Percentiles rank a stretch among this genome's conserved stretches.
phyloP scores from a whole-genome alignment of 2,888 invertebrate species.

The Meloe dianella region DNA sequence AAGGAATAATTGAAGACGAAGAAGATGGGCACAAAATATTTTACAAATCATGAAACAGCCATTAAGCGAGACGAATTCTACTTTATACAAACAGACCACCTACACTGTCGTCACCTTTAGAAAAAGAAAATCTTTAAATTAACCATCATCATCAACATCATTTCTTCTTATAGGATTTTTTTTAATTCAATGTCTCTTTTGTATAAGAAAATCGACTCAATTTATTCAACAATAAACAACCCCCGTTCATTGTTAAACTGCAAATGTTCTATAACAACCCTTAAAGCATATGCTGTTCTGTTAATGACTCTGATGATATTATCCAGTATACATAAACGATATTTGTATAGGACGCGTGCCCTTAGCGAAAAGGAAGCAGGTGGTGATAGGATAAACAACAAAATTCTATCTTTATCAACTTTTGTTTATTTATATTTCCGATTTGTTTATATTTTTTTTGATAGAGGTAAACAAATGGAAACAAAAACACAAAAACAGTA shows the following conservation, averaged over 20 bases:
- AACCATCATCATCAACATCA: conserved; percentile 34
- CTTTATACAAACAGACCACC: conserved; percentile 51
- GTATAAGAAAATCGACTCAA: background rate
- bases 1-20: background rate
- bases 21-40: conserved; percentile 36
- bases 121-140: conserved; percentile 44
- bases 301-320: background rate
- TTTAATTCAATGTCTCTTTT: conserved; percentile 1
- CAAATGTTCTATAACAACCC: background rate
- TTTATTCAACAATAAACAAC: too few relatives aligned
- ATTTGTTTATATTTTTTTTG: background rate
- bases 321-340: background rate
- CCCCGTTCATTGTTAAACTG: too few relatives aligned
- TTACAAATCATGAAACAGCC: conserved; percentile 50
- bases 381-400: conserved; percentile 1
- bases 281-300: background rate
- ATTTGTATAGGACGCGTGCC: conserved; percentile 7
- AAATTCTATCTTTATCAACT: background rate
- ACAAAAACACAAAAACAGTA: background rate
- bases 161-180: background rate
- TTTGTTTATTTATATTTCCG: background rate
- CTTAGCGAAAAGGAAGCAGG: conserved; percentile 1
- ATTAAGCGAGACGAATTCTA: conserved; percentile 49
- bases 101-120: conserved; percentile 46
- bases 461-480: too few relatives aligned